Evolutionary conservation across 2,888 invertebrate species (phyloP).

Genomic region (Tachina lurida): DNA sequence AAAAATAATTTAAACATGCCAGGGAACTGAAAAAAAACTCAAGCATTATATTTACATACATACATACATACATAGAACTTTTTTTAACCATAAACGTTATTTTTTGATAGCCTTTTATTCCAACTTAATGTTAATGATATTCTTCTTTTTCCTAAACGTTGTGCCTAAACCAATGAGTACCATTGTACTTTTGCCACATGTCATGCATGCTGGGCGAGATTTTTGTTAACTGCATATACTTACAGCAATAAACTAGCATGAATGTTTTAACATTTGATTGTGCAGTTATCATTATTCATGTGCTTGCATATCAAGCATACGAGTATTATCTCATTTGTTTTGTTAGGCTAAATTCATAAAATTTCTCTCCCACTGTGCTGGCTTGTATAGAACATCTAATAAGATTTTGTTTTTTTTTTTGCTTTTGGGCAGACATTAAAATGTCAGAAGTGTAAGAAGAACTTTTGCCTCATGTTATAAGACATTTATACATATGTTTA

Average conservation of each 20-base stretch:
- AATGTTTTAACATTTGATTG: not conserved
- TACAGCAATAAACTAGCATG: not conserved
- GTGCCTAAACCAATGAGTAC: not conserved
- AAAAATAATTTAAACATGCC: too few species aligned
- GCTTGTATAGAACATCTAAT: conserved; percentile 9
- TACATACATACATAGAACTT: too few species aligned
- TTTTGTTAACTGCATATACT: conserved; percentile 6
- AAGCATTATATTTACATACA: too few species aligned
- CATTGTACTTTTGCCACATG: not conserved
- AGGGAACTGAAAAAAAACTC: too few species aligned
- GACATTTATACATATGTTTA: not conserved
- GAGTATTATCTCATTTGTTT: conserved; percentile 12
- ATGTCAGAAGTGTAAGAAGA: conserved; percentile 2
- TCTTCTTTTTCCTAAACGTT: not conserved
- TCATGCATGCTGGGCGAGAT: conserved; percentile 15
- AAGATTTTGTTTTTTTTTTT: not conserved
- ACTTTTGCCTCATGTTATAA: not conserved
- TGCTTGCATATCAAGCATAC: conserved; percentile 3
- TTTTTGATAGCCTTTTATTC: too few species aligned
- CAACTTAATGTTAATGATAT: not conserved
- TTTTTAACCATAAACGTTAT: too few species aligned
- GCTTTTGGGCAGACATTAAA: conserved; percentile 10
- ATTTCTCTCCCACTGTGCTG: conserved; percentile 32
- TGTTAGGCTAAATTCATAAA: conserved; percentile 18
- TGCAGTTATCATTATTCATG: not conserved